These are phyloP conservation scores for Agrochola circellaris DNA, from an alignment of 2,888 invertebrate genomes.

Conservation along the genomic window DNA sequence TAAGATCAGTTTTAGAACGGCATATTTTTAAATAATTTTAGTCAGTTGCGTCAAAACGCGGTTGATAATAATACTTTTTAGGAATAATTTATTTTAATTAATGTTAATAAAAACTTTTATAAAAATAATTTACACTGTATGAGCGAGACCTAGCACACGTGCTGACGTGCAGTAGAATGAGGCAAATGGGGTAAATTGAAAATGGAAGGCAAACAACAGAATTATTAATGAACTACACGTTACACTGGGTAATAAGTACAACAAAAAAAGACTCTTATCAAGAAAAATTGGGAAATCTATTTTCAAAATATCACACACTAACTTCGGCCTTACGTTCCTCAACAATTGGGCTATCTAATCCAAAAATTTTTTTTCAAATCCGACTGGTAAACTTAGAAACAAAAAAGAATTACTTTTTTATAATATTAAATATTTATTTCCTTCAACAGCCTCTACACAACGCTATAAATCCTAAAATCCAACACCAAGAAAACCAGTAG, in stretches of 20 bases:
- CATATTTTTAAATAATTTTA: slow-evolving; percentile 17
- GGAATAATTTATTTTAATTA: slow-evolving; percentile 37
- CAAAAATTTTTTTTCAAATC: too few relatives aligned
- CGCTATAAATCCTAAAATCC: slow-evolving; percentile 20
- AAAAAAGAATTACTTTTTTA: too few relatives aligned
- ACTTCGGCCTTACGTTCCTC: too few relatives aligned
- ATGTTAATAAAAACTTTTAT: slow-evolving; percentile 19
- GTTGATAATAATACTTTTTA: not conserved
- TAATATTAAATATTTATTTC: too few relatives aligned
- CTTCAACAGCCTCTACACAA: not conserved
- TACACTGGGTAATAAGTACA: not conserved
- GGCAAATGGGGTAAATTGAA: not conserved
- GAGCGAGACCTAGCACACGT: slow-evolving; percentile 14
- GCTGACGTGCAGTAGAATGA: not conserved
- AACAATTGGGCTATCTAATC: too few relatives aligned
- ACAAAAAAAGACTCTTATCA: not conserved
- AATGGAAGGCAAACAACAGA: not conserved
- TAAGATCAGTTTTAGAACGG: not conserved
- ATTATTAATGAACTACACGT: not conserved
- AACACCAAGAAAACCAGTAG: slow-evolving; percentile 36
- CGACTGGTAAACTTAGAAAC: too few relatives aligned
- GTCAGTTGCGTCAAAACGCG: slow-evolving; percentile 30
- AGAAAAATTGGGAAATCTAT: not conserved
- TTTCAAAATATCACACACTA: not conserved
- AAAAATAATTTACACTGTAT: slow-evolving; percentile 6